Evolutionary conservation across 2,113 vertebrate genomes (phyloP).

Genomic region (Ophiodon elongatus): DNA sequence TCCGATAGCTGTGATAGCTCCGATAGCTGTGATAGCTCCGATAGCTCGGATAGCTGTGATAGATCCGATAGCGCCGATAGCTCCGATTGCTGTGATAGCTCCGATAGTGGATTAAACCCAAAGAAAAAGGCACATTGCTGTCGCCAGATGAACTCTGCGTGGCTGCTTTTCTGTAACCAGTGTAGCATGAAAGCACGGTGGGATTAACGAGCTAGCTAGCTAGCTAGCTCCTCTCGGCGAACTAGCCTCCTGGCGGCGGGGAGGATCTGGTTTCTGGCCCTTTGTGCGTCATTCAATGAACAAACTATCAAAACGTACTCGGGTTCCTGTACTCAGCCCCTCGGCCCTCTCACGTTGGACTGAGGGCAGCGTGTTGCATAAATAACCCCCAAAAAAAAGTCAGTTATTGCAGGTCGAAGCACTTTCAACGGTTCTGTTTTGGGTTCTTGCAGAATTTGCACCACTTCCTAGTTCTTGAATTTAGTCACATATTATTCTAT

Average conservation of each 20-base stretch:
- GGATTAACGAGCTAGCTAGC: neutral
- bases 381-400: neutral
- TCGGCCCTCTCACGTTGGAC: neutral
- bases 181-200: neutral
- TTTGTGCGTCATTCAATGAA: neutral
- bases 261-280: neutral
- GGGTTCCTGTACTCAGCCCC: too few species aligned
- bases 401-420: neutral
- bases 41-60: too few species aligned
- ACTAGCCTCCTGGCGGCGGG: neutral
- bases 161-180: neutral
- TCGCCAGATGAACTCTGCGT: neutral
- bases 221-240: neutral
- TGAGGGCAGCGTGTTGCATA: neutral
- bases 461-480: neutral
- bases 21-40: too few species aligned
- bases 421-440: neutral
- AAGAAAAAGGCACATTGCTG: neutral
- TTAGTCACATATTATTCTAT: neutral
- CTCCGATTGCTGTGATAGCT: too few species aligned
- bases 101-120: neutral
- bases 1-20: too few species aligned
- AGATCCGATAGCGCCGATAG: too few species aligned
- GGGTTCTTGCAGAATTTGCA: neutral
- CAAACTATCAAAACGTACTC: too few species aligned